phyloP scores from a whole-genome alignment of 2,888 invertebrate species.

The Pterostichus niger region DNA sequence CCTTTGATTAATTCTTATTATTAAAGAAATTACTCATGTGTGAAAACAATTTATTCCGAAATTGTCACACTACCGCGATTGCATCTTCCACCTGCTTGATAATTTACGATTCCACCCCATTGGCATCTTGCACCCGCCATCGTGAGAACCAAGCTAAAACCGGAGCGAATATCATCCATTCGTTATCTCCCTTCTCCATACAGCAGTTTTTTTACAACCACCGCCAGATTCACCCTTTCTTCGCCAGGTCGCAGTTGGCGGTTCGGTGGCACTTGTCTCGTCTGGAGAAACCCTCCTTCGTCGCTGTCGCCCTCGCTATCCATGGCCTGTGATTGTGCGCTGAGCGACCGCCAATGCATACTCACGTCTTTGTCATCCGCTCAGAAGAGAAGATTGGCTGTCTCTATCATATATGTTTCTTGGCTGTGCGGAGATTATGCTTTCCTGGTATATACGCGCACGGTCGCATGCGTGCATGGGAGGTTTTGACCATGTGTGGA shows the following conservation, averaged over 20 bases:
- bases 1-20: too few species aligned
- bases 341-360: too few species aligned
- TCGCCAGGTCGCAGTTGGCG: background rate
- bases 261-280: conserved; percentile 31
- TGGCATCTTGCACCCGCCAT: background rate
- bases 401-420: background rate
- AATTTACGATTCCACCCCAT: conserved; percentile 6
- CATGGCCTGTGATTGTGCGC: background rate
- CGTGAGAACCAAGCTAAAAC: conserved; percentile 9
- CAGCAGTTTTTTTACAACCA: conserved; percentile 18
- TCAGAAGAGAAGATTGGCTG: background rate
- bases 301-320: background rate
- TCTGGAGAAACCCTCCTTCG: background rate
- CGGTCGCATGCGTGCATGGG: conserved; percentile 12
- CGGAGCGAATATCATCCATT: conserved; percentile 10
- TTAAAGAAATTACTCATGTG: too few species aligned
- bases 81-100: background rate
- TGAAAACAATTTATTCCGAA: too few species aligned
- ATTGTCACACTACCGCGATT: background rate
- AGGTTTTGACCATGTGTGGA: background rate
- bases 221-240: conserved; percentile 34
- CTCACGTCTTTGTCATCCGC: background rate
- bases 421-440: background rate
- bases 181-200: background rate
- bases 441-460: background rate